Evolutionary conservation across 2,888 invertebrate species (phyloP).

Genomic region (Athalia rosae): DNA sequence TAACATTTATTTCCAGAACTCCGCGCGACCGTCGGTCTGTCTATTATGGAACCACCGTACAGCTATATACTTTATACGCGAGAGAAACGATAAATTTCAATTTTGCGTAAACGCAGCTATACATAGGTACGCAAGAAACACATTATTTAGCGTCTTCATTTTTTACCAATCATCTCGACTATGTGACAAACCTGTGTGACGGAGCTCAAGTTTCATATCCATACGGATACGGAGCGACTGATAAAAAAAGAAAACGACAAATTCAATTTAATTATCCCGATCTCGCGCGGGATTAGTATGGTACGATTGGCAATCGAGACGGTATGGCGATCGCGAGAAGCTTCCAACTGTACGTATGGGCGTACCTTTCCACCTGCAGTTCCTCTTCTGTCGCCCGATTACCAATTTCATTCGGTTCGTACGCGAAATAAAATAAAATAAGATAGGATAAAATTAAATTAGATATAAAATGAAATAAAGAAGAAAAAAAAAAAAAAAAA

Average conservation of each 20-base stretch:
- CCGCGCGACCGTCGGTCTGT: constrained; percentile 27
- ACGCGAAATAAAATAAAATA: background rate
- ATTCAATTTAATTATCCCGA: constrained; percentile 1
- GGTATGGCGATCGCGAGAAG: constrained; percentile 8
- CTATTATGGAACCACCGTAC: constrained; percentile 8
- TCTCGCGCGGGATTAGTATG: constrained; percentile 27
- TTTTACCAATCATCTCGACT: too few relatives aligned
- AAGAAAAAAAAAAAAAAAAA: background rate
- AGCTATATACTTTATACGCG: background rate
- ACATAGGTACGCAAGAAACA: too few relatives aligned
- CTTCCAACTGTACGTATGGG: constrained; percentile 20
- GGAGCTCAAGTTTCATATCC: background rate
- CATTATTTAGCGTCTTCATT: too few relatives aligned
- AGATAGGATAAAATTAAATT: background rate
- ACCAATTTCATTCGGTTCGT: constrained; percentile 32
- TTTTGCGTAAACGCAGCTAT: background rate
- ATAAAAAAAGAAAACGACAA: background rate
- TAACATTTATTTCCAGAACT: constrained; percentile 43
- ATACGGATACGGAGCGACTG: background rate
- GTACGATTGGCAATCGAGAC: constrained; percentile 43
- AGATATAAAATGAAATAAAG: background rate
- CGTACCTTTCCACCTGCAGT: background rate
- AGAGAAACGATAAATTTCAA: constrained; percentile 24
- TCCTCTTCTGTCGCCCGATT: background rate
- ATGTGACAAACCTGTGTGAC: too few relatives aligned